Evolutionary conservation across 2,797 vertebrate species (phyloP).

Genomic region (Rhincodon typus): DNA sequence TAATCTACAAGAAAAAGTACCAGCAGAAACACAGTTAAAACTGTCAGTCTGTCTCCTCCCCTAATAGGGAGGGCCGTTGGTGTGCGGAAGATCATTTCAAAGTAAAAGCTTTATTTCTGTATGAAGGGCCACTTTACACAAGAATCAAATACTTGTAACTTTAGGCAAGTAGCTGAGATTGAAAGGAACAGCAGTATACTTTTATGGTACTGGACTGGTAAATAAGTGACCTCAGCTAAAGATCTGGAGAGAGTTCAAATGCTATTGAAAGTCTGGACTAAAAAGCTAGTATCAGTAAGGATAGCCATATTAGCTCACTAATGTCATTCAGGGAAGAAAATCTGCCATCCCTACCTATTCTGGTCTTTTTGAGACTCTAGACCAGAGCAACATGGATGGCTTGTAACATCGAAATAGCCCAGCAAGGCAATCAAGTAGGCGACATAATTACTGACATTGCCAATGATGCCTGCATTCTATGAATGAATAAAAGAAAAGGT

Average conservation of each 20-base stretch:
- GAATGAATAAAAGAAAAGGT: not conserved
- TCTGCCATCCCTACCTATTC: not conserved
- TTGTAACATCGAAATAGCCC: not conserved
- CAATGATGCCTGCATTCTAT: not conserved
- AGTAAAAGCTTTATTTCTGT: conserved; percentile 50
- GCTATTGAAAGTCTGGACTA: not conserved
- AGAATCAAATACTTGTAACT: not conserved
- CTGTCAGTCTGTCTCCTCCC: not conserved
- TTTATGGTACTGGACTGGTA: not conserved
- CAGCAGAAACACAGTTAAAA: conserved; percentile 26
- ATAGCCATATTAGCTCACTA: not conserved
- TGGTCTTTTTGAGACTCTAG: not conserved
- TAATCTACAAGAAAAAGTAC: not conserved
- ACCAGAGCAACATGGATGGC: not conserved
- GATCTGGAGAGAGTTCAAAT: not conserved
- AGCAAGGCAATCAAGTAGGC: not conserved
- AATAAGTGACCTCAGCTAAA: not conserved
- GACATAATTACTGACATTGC: not conserved
- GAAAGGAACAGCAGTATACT: not conserved
- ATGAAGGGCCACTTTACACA: not conserved
- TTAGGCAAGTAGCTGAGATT: not conserved
- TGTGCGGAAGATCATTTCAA: conserved; percentile 50
- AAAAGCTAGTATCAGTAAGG: not conserved
- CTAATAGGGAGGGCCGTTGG: conserved; percentile 40
- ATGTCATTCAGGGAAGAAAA: not conserved